These are phyloP conservation scores for Tenthredo livida DNA, from an alignment of 2,888 invertebrate genomes.

Conservation along the genomic window DNA sequence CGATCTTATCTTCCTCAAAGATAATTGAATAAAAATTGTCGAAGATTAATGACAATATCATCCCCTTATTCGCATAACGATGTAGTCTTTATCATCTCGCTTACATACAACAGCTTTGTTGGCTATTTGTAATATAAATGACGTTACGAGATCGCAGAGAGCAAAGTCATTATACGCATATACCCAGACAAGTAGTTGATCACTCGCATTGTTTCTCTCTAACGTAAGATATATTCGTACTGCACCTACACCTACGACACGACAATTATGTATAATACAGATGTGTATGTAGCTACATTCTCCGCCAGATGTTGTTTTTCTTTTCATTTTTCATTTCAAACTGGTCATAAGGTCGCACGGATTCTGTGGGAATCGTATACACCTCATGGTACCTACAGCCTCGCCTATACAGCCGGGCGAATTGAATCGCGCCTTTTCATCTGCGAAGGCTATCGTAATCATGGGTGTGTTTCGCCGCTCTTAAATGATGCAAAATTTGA, in stretches of 20 bases:
- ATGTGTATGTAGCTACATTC: neutral
- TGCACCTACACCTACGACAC: neutral
- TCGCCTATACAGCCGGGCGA: neutral
- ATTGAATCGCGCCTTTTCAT: neutral
- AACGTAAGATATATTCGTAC: neutral
- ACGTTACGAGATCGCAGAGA: neutral
- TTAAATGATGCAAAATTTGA: neutral
- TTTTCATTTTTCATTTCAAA: neutral
- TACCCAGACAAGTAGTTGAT: neutral
- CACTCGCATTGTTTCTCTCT: neutral
- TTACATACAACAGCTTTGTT: neutral
- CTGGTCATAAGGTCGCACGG: slow-evolving; percentile 41
- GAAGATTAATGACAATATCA: neutral
- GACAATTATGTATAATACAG: neutral
- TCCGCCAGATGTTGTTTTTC: neutral
- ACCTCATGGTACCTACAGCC: neutral
- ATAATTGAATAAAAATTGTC: neutral
- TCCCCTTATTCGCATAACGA: neutral
- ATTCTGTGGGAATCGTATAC: slow-evolving; percentile 31
- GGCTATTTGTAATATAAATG: neutral
- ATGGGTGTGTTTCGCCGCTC: slow-evolving; percentile 19
- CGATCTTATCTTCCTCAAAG: neutral
- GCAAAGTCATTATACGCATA: neutral
- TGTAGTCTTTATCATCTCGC: too few species aligned
- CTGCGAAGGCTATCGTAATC: slow-evolving; percentile 17